These are phyloP conservation scores for Volucella inanis DNA, from an alignment of 2,888 invertebrate species.

Conservation along the genomic window DNA sequence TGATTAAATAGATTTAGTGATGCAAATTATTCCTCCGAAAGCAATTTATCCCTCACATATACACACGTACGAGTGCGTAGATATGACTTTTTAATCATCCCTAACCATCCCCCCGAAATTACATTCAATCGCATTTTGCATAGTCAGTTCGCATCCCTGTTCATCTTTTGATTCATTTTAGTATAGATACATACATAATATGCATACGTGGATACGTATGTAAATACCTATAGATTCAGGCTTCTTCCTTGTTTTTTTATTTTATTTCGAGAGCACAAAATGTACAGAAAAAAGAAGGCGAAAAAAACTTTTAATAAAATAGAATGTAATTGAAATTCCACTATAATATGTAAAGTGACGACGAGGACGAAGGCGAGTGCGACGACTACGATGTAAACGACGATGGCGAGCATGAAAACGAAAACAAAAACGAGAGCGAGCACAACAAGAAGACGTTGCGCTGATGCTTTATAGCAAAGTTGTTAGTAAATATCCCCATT, in stretches of 20 bases:
- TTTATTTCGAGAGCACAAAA: background rate
- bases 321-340: conserved; percentile 63
- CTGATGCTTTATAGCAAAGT: background rate
- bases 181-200: background rate
- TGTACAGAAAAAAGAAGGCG: background rate
- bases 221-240: no score
- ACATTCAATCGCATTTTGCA: background rate
- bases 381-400: background rate
- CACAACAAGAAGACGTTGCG: background rate
- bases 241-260: background rate
- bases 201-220: no score
- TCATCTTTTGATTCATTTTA: conserved; percentile 15
- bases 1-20: no score
- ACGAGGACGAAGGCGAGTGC: background rate
- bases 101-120: background rate
- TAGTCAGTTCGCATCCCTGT: background rate
- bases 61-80: no score
- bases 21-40: background rate
- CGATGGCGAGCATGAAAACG: background rate
- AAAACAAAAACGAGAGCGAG: background rate
- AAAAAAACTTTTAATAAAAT: conserved; percentile 48
- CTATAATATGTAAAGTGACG: conserved; percentile 35
- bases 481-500: background rate
- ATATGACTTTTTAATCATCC: conserved; percentile 30
- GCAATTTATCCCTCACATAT: conserved; percentile 12